phyloP scores from a whole-genome alignment of 2,113 vertebrate species.

The Spea bombifrons region DNA sequence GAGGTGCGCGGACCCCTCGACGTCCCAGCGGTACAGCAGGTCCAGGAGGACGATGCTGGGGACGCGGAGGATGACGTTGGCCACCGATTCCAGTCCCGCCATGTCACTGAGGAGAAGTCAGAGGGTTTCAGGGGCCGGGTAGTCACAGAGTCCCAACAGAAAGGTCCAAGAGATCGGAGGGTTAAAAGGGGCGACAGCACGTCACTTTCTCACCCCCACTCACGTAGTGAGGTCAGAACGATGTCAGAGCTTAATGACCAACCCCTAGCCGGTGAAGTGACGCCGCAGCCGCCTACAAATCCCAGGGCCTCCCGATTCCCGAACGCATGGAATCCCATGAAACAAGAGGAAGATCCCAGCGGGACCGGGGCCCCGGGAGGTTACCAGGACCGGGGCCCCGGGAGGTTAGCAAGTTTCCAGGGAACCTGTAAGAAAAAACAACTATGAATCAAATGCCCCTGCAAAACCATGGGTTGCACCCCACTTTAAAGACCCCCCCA shows the following conservation, averaged over 20 bases:
- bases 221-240: not conserved
- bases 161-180: too few species aligned
- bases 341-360: not conserved
- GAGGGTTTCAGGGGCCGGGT: not conserved
- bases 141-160: not conserved
- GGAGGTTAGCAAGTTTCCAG: not conserved
- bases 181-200: not conserved
- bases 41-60: constrained; percentile 75
- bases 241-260: not conserved
- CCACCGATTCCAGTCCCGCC: constrained; percentile 71
- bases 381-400: not conserved
- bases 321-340: constrained; percentile 12
- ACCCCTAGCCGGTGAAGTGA: too few species aligned
- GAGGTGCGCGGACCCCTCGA: constrained; percentile 68
- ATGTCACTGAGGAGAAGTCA: constrained; percentile 52
- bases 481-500: too few species aligned
- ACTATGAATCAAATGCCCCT: too few species aligned
- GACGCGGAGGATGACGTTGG: constrained; percentile 75
- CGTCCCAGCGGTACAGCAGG: constrained; percentile 77
- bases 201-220: constrained; percentile 6
- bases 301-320: not conserved
- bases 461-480: too few species aligned
- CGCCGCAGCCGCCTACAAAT: not conserved
- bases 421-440: not conserved
- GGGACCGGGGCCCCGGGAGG: not conserved